Evolutionary conservation across 2,797 vertebrate species (phyloP).

Genomic region (Lepidocolaptes lacrymiger): DNA sequence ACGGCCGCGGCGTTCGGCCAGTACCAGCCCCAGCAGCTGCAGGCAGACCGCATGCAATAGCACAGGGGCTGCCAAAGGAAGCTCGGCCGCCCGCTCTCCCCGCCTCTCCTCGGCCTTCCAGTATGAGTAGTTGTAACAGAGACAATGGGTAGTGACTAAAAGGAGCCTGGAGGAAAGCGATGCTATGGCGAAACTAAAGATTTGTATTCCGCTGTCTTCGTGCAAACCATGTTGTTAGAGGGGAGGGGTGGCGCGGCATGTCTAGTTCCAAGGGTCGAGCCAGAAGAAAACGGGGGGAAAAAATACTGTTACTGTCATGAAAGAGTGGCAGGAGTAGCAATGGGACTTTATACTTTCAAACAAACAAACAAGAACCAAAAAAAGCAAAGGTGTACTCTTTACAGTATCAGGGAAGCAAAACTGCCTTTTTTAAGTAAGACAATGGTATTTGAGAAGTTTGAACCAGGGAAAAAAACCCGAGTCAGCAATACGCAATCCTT

Average conservation of each 20-base stretch:
- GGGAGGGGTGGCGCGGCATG: conserved; percentile 41
- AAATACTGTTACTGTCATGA: conserved; percentile 57
- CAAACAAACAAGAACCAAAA: conserved; percentile 37
- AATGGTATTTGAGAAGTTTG: conserved; percentile 78
- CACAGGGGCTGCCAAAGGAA: conserved; percentile 75
- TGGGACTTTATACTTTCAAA: conserved; percentile 68
- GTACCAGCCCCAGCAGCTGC: conserved; percentile 97
- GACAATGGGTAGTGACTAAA: conserved; percentile 65
- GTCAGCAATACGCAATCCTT: conserved; percentile 82
- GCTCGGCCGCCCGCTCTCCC: conserved; percentile 54
- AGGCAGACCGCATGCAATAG: conserved; percentile 97
- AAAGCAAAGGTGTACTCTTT: conserved; percentile 71
- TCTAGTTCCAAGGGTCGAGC: conserved; percentile 64
- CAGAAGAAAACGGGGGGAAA: conserved; percentile 58
- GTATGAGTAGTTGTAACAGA: conserved; percentile 66
- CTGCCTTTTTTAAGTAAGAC: conserved; percentile 86
- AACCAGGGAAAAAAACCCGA: conserved; percentile 83
- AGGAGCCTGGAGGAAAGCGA: conserved; percentile 75
- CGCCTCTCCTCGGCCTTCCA: conserved; percentile 71
- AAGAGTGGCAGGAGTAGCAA: conserved; percentile 56
- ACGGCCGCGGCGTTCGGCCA: conserved; percentile 92
- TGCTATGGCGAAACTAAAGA: conserved; percentile 66
- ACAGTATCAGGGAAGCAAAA: conserved; percentile 95
- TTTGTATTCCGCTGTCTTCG: conserved; percentile 67
- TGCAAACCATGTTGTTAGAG: conserved; percentile 51